phyloP scores from a whole-genome alignment of 1,140 invertebrate species.

The silkworm (Bombyx mori) region DNA sequence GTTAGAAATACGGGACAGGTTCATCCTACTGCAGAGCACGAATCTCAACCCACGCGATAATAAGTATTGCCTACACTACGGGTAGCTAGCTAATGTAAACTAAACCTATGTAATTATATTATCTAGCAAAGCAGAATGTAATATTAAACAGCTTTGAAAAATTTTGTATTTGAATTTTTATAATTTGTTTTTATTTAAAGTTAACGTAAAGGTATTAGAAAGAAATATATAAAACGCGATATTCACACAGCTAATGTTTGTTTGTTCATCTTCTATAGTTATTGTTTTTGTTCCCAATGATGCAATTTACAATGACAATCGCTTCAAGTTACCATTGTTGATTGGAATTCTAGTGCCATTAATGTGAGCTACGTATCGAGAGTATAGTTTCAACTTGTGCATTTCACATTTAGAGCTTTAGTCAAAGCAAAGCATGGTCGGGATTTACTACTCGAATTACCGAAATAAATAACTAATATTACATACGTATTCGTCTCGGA shows the following conservation, averaged over 20 bases:
- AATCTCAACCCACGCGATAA: no score
- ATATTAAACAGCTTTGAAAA: not conserved
- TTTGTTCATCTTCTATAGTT: no score
- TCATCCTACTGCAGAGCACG: no score
- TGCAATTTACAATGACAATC: not conserved
- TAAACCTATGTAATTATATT: not conserved
- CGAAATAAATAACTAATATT: no score
- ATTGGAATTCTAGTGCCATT: not conserved
- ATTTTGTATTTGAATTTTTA: not conserved
- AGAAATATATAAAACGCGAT: not conserved
- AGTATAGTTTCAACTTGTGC: not conserved
- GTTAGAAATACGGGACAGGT: no score
- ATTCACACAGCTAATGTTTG: not conserved
- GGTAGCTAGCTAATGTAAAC: no score
- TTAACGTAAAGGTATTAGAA: not conserved
- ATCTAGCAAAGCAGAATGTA: not conserved
- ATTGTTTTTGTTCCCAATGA: not conserved
- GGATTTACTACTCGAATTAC: no score
- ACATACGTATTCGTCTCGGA: no score
- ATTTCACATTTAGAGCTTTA: no score
- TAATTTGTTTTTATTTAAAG: not conserved
- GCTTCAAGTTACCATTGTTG: not conserved
- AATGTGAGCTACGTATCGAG: not conserved
- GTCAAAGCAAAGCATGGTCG: no score
- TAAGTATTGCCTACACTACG: no score